Evolutionary conservation across 2,797 vertebrate species (phyloP).

Genomic region (Stomatorhinus walkeri): DNA sequence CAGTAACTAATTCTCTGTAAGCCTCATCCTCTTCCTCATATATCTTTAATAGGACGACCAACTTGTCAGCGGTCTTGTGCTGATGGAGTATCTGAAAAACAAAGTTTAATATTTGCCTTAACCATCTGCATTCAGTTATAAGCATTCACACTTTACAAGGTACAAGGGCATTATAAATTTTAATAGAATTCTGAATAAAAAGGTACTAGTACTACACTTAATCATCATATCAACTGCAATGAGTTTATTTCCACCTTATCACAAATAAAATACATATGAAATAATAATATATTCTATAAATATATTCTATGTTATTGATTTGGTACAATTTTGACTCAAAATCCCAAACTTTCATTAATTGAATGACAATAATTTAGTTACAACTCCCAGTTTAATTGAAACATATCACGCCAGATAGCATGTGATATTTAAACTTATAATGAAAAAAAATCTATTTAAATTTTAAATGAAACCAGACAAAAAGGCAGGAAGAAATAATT

Average conservation of each 20-base stretch:
- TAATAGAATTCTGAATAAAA: constrained; percentile 3
- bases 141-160: not conserved
- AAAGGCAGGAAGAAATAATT: not conserved
- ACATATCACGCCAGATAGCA: not conserved
- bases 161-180: not conserved
- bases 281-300: not conserved
- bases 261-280: not conserved
- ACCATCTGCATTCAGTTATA: not conserved
- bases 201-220: not conserved
- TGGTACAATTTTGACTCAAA: not conserved
- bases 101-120: not conserved
- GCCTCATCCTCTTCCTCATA: constrained; percentile 80
- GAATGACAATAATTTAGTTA: not conserved
- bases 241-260: not conserved
- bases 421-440: not conserved
- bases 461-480: not conserved
- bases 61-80: constrained; percentile 63
- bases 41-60: constrained; percentile 77
- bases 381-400: not conserved
- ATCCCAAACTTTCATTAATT: not conserved
- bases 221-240: not conserved
- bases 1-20: constrained; percentile 77
- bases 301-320: not conserved
- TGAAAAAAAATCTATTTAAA: not conserved
- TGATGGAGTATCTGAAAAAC: constrained; percentile 68